phyloP scores from a whole-genome alignment of 2,113 vertebrate genomes.

The Gymnorhina tibicen region DNA sequence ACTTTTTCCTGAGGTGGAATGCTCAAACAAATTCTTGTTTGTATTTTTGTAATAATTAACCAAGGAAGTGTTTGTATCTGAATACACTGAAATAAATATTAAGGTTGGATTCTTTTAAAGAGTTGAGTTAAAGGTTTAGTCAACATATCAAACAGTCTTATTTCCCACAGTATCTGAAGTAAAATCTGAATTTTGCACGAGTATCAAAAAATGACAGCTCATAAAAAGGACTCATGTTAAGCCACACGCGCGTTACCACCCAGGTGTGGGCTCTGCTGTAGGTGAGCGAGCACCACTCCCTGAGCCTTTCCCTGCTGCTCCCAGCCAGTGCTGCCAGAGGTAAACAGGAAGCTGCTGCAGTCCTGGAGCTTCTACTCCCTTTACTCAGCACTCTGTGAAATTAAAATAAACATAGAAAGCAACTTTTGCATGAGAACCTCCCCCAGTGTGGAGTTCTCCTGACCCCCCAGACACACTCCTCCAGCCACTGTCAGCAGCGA shows the following conservation, averaged over 20 bases:
- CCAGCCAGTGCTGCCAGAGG: background rate
- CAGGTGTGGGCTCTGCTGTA: background rate
- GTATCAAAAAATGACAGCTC: background rate
- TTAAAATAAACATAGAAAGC: conserved; percentile 20
- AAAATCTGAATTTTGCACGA: background rate
- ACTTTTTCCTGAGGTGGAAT: background rate
- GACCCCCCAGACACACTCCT: background rate
- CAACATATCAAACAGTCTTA: background rate
- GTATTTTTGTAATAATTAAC: conserved; percentile 7
- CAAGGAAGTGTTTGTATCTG: background rate
- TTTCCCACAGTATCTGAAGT: background rate
- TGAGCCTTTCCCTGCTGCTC: background rate
- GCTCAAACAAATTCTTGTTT: background rate
- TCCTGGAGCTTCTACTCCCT: background rate
- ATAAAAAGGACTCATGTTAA: background rate
- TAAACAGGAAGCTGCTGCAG: background rate
- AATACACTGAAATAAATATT: background rate
- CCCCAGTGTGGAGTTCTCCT: background rate
- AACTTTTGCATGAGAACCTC: background rate
- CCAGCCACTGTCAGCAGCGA: fast-evolving
- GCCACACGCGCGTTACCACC: background rate
- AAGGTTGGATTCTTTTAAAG: background rate
- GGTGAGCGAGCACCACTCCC: background rate
- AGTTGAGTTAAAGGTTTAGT: background rate
- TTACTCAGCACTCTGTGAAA: background rate